Percentiles rank a stretch among this genome's conserved stretches.
Evolutionary conservation across 2,888 invertebrate species (phyloP).

Genomic region (Hypena proboscidalis): DNA sequence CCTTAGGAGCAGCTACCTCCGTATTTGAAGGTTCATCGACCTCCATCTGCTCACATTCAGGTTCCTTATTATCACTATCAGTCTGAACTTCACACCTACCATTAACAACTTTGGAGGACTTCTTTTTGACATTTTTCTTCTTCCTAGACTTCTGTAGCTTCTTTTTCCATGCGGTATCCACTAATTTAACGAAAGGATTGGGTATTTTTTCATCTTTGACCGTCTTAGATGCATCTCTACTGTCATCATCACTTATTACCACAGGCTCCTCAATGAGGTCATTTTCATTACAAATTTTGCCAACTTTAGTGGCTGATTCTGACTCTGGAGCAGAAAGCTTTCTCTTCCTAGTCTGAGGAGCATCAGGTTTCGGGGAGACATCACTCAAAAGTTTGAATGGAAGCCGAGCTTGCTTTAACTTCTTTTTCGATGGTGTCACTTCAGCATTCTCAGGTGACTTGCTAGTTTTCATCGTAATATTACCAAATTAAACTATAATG

Average conservation of each 20-base stretch:
- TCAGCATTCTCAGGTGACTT: constrained; percentile 67
- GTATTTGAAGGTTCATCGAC: constrained; percentile 48
- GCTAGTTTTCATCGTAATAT: constrained; percentile 68
- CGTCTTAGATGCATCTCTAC: constrained; percentile 48
- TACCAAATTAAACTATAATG: constrained; percentile 22
- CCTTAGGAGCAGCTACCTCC: constrained; percentile 27
- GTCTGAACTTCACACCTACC: constrained; percentile 30
- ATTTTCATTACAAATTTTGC: constrained; percentile 74
- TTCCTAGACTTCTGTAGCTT: constrained; percentile 67
- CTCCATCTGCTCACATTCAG: constrained; percentile 55
- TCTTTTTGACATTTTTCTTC: constrained; percentile 53
- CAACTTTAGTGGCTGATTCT: constrained; percentile 67
- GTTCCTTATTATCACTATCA: constrained; percentile 33
- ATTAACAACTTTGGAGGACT: constrained; percentile 30
- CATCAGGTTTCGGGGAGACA: constrained; percentile 61
- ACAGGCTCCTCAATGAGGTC: constrained; percentile 57
- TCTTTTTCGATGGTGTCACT: constrained; percentile 82
- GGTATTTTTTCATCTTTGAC: constrained; percentile 50
- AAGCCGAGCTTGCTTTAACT: constrained; percentile 86
- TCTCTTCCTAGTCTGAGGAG: constrained; percentile 69
- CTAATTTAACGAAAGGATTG: constrained; percentile 75
- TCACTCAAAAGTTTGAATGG: constrained; percentile 85
- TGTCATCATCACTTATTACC: constrained; percentile 75
- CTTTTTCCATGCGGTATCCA: constrained; percentile 73
- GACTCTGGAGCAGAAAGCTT: constrained; percentile 70